Conservation (phyloP, 2,113 vertebrate genomes). For the Sapayoa aenigma region DNA sequence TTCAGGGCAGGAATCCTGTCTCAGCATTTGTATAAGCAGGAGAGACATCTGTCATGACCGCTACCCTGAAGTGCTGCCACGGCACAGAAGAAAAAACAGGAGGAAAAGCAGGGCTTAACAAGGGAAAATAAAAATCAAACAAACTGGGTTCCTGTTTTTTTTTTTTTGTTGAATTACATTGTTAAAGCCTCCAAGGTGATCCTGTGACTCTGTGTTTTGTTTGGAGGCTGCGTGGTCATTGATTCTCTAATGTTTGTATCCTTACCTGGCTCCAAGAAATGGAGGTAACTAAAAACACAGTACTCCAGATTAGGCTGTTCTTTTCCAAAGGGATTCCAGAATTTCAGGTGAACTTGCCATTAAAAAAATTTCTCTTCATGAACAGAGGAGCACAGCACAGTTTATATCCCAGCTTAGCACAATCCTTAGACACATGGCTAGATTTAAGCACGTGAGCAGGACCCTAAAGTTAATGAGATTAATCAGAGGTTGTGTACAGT, state of each 20-base stretch:
- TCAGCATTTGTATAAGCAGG: background rate
- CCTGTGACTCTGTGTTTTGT: background rate
- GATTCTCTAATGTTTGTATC: background rate
- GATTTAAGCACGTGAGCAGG: background rate
- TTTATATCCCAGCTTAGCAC: background rate
- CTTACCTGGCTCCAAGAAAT: background rate
- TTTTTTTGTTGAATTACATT: background rate
- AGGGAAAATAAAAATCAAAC: background rate
- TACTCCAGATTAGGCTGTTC: background rate
- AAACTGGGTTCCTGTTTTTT: rapidly evolving
- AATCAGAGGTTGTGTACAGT: background rate
- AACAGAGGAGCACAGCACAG: background rate
- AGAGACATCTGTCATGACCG: background rate
- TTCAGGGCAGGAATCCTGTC: background rate
- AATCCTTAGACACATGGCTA: background rate
- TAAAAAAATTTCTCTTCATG: background rate
- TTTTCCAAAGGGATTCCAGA: background rate
- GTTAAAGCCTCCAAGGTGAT: background rate
- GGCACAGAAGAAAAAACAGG: background rate
- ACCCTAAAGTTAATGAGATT: background rate
- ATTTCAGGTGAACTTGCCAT: background rate
- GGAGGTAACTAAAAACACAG: background rate
- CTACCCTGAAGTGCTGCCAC: background rate
- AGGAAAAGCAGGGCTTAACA: background rate
- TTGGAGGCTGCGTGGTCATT: background rate